These are phyloP conservation scores for Dexiosoma caninum DNA, from an alignment of 2,888 invertebrate species.

Conservation along the genomic window DNA sequence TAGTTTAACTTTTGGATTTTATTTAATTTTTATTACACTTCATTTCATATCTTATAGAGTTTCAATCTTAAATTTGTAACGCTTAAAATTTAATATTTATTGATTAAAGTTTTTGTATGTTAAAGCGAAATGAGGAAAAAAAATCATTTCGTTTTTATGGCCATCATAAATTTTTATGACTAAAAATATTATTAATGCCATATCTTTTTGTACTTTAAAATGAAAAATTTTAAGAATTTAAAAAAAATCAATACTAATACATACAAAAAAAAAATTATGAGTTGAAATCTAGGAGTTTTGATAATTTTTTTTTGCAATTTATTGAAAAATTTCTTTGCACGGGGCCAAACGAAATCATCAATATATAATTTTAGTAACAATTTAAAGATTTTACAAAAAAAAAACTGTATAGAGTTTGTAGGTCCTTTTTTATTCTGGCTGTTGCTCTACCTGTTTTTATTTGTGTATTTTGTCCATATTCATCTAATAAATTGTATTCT, in stretches of 20 bases:
- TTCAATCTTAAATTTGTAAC: slow-evolving; percentile 31
- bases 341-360: too few relatives aligned
- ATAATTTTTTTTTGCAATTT: too few relatives aligned
- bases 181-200: slow-evolving; percentile 12
- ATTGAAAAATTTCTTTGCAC: too few relatives aligned
- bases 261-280: too few relatives aligned
- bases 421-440: too few relatives aligned
- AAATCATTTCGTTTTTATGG: slow-evolving; percentile 36
- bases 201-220: background rate
- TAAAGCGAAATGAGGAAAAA: background rate
- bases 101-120: slow-evolving; percentile 51
- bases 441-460: too few relatives aligned
- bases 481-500: background rate
- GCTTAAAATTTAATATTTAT: slow-evolving; percentile 58
- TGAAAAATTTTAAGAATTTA: too few relatives aligned
- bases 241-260: too few relatives aligned
- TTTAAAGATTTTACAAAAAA: too few relatives aligned
- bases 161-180: slow-evolving; percentile 57
- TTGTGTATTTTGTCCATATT: background rate
- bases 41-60: slow-evolving; percentile 27
- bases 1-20: slow-evolving; percentile 22
- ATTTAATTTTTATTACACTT: slow-evolving; percentile 50
- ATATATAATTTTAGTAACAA: too few relatives aligned
- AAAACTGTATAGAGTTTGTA: too few relatives aligned
- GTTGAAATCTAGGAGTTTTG: too few relatives aligned